Conservation (phyloP, 2,113 vertebrate genomes). For the Camelus dromedarius region DNA sequence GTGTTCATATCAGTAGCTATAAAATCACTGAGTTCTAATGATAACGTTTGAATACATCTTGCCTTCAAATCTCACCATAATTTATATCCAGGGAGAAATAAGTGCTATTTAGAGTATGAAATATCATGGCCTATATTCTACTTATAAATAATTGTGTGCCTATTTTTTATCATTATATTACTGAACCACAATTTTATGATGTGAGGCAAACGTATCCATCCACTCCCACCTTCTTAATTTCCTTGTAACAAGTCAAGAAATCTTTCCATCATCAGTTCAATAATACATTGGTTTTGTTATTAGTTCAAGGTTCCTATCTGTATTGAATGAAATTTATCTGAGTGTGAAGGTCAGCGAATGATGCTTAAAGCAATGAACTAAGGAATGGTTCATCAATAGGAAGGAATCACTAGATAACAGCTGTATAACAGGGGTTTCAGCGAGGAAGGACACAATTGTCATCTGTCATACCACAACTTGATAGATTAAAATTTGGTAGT, state of each 20-base stretch:
- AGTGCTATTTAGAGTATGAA: not conserved
- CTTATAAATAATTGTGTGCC: not conserved
- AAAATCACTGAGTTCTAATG: not conserved
- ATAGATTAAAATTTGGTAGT: not conserved
- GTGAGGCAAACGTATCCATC: not conserved
- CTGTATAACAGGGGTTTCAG: not conserved
- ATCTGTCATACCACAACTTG: not conserved
- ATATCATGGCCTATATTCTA: not conserved
- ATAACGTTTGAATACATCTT: not conserved
- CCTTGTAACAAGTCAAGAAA: not conserved
- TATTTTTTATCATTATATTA: not conserved
- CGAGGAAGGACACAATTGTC: not conserved
- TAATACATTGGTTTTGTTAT: not conserved
- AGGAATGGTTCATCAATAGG: not conserved
- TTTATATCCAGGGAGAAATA: not conserved
- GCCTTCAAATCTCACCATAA: not conserved
- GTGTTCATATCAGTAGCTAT: not conserved
- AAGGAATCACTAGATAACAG: not conserved
- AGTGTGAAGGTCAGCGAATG: not conserved
- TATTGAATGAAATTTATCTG: not conserved
- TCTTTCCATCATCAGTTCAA: not conserved
- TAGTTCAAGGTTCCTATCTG: not conserved
- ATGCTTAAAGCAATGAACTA: not conserved
- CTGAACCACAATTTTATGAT: not conserved
- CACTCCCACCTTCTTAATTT: not conserved